Percentiles rank a stretch among this genome's conserved stretches.
Conservation (phyloP, 2,113 vertebrate species). For the Atlantisia rogersi region DNA sequence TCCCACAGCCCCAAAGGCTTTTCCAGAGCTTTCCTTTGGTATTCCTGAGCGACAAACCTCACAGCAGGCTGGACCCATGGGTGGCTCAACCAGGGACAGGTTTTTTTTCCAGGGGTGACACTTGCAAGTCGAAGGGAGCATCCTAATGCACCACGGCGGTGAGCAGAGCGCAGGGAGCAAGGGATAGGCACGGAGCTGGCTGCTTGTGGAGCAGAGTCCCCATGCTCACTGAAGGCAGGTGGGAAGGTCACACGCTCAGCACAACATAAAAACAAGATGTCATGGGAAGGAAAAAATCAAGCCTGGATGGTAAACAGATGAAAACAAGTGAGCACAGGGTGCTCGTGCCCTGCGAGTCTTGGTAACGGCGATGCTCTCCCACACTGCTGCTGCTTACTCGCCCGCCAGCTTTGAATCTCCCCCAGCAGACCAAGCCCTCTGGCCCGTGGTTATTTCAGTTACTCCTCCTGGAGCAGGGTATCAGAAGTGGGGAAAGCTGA, state of each 20-base stretch:
- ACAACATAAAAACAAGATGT: not conserved
- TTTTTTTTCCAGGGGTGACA: not conserved
- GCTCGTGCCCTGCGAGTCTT: not conserved
- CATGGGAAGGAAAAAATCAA: not conserved
- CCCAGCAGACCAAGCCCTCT: accelerated
- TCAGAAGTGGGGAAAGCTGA: not conserved
- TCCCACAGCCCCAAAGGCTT: not conserved
- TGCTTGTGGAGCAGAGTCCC: not conserved
- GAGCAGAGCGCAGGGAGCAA: not conserved
- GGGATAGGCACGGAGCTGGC: accelerated
- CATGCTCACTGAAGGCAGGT: not conserved
- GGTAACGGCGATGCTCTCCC: not conserved
- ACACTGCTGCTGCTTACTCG: not conserved
- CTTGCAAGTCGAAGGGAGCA: not conserved
- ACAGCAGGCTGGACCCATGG: accelerated
- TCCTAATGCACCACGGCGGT: accelerated
- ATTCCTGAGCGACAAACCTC: not conserved
- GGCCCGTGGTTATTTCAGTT: accelerated
- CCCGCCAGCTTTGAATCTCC: accelerated
- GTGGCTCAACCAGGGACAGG: not conserved
- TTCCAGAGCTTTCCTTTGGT: not conserved
- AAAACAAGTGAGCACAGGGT: accelerated
- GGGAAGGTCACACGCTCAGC: not conserved
- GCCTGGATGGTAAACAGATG: not conserved
- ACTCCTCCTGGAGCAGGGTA: not conserved